A percentile compares a stretch with the other conserved stretches of the same genome.
phyloP scores from a whole-genome alignment of 53 echinoderm and acorn worm genomes.

The Crossaster papposus region DNA sequence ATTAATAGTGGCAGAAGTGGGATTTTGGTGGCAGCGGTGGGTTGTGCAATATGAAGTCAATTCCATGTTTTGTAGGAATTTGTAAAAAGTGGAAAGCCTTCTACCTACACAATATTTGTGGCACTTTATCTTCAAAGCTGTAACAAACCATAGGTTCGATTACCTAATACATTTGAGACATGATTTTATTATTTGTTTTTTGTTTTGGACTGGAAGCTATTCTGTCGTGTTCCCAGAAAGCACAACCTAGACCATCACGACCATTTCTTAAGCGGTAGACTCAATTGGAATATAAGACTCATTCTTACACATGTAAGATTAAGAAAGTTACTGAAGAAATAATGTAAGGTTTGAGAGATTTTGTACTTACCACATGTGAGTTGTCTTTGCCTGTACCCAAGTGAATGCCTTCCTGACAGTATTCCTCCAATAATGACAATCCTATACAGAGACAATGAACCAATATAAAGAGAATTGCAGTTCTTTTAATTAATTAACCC shows the following conservation, averaged over 20 bases:
- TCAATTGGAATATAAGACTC: not conserved
- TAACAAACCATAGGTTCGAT: too few species aligned
- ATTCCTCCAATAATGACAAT: slow-evolving; percentile 83
- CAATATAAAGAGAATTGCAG: not conserved
- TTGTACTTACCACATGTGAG: slow-evolving; percentile 85
- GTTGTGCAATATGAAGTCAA: too few species aligned
- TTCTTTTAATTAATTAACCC: too few species aligned
- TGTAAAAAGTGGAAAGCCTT: too few species aligned
- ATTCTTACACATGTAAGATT: not conserved
- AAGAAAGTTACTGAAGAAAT: not conserved
- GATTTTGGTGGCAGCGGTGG: too few species aligned
- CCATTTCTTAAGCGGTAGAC: not conserved
- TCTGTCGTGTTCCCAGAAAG: not conserved
- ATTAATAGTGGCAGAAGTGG: not conserved
- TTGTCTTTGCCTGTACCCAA: slow-evolving; percentile 81
- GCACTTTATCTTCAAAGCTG: too few species aligned
- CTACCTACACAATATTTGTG: too few species aligned
- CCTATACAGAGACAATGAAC: slow-evolving; percentile 50
- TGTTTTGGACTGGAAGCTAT: not conserved
- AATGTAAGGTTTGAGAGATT: not conserved
- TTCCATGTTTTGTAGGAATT: too few species aligned
- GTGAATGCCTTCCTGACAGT: slow-evolving; percentile 86
- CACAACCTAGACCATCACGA: not conserved
- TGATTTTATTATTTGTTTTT: not conserved
- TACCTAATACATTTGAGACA: too few species aligned